phyloP scores from a whole-genome alignment of 1,140 invertebrate species.

The Bombus confusus region DNA sequence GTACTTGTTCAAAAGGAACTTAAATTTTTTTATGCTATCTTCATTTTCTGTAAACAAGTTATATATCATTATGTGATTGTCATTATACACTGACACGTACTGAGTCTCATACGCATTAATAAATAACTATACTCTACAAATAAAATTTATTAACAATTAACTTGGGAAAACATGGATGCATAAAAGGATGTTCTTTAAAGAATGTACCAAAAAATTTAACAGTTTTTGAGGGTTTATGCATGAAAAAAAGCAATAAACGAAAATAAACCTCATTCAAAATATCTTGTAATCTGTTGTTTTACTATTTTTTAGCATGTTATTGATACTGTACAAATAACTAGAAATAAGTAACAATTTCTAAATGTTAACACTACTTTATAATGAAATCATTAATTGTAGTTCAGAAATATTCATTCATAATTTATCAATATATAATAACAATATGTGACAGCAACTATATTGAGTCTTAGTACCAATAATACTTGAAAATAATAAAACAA shows the following conservation, averaged over 20 bases:
- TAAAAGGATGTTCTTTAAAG: constrained; percentile 12
- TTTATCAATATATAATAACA: neutral
- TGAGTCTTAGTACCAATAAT: constrained; percentile 12
- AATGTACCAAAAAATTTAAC: constrained; percentile 9
- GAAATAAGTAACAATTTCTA: neutral
- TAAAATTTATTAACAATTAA: constrained; percentile 16
- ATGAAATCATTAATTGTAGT: neutral
- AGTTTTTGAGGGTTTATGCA: neutral
- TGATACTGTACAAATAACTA: neutral
- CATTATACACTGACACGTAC: constrained; percentile 9
- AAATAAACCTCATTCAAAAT: constrained; percentile 1
- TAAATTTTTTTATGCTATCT: neutral
- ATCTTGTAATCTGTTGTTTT: constrained; percentile 14
- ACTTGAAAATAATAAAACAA: constrained; percentile 27
- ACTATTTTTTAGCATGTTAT: neutral
- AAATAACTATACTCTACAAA: constrained; percentile 19
- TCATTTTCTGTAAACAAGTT: neutral
- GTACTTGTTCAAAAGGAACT: neutral
- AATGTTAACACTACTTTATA: neutral
- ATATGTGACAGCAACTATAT: neutral
- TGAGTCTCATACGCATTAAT: constrained; percentile 1
- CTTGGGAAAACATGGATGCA: constrained; percentile 8
- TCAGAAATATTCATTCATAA: neutral
- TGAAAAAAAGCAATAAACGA: constrained; percentile 1
- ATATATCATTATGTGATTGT: constrained; percentile 36